Conservation (phyloP, 2,113 vertebrate species). For the Anhinga anhinga region DNA sequence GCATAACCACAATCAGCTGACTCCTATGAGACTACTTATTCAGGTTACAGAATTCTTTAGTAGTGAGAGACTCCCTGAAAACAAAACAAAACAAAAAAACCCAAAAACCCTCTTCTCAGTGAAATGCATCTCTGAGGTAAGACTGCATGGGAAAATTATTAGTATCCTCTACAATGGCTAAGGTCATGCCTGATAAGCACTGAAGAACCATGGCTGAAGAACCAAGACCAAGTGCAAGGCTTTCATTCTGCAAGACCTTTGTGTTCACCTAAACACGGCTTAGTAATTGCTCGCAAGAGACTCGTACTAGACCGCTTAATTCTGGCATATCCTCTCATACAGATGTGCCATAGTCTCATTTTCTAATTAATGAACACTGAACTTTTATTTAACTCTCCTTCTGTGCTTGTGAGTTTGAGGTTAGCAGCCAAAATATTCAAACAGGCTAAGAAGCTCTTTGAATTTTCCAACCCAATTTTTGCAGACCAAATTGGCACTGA, state of each 20-base stretch:
- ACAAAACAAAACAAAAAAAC: neutral
- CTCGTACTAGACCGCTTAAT: rapidly evolving
- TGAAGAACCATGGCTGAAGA: neutral
- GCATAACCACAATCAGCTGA: neutral
- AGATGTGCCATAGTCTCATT: neutral
- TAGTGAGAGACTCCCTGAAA: neutral
- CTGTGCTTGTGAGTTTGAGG: neutral
- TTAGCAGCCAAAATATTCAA: neutral
- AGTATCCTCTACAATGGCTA: neutral
- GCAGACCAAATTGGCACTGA: neutral
- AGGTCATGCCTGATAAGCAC: neutral
- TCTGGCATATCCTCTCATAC: neutral
- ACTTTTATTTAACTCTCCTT: neutral
- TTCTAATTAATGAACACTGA: neutral
- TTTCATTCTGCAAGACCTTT: neutral
- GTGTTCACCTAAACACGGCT: neutral
- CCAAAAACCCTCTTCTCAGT: too few species aligned
- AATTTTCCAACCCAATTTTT: neutral
- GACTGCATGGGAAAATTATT: neutral
- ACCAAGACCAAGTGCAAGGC: neutral
- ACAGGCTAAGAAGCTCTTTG: neutral
- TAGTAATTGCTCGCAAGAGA: neutral
- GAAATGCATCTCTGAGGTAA: neutral
- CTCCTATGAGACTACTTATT: neutral
- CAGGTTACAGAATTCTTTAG: neutral